Base-by-base conservation (phyloP, 2,888 invertebrate genomes). In the Cacoxenus indagator region DNA sequence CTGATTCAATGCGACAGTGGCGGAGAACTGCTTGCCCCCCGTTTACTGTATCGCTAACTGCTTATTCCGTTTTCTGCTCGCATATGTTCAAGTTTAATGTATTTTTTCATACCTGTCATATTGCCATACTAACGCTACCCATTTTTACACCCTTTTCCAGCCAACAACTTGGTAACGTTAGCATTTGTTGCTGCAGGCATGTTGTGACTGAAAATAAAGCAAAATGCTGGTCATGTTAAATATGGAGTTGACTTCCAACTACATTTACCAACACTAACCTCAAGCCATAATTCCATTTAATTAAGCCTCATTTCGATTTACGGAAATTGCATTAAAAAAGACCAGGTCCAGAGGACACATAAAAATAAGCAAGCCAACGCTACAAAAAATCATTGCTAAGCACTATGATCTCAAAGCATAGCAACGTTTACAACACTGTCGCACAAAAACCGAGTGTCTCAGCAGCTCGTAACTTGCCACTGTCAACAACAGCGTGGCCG, bases 1-100 rank as follows among this genome's bases (percentile, higher is more conserved):
- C 51, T 51, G 51, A 51, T 22, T 9, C 51, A 22, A 17, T 1
- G 9, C 51, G 19, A 17, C 22, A 51, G 19, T 19, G n/a, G n/a
- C n/a, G n/a, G n/a, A 22, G 19, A 51, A 19, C 22, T 8, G 9
- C 51, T 51, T 51, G 19, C 19, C 29, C 22, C 19, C 6, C 11
- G 11, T 14, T 9, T 17, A 17, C 37, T n/a, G n/a, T n/a, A 22
- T 22, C 14, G 54, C 24, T 66, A 24, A 14, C 11, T 48, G 14
- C 29, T 62, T 54, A 69, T 66, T 64, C 71, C 69, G 69, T 66
- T 68, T 68, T 65, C 62, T 43, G n/a, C 22, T 66, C 65, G 71
- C 79, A 76, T 79, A 80, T 76, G 79, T 68, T 77, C 71, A 65
- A 78, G 78, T 76, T 76, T 70, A 73, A 73, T 71, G 73, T 72